Evolutionary conservation across 2,888 invertebrate species (phyloP).

Genomic region (Brachylomia viminalis): DNA sequence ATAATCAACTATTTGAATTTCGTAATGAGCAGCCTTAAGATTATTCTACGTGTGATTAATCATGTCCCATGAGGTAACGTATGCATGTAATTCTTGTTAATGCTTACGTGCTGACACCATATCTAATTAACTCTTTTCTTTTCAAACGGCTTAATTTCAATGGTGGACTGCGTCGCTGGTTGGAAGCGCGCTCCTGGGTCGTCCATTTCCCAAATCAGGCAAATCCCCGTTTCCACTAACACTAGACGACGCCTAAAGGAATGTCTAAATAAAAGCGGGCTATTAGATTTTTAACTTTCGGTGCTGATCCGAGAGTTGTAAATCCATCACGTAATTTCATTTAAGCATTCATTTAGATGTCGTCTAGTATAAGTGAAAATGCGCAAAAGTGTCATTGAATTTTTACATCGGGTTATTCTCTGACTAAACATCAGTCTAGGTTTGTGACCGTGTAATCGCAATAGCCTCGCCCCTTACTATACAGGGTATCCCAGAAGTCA

Average conservation of each 20-base stretch:
- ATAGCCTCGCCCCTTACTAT: neutral
- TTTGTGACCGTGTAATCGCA: neutral
- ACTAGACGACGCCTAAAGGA: neutral
- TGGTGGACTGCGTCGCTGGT: neutral
- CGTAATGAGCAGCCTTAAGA: slow-evolving; percentile 51
- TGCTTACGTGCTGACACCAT: slow-evolving; percentile 38
- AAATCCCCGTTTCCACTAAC: neutral
- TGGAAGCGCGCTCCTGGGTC: no score
- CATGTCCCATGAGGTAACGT: slow-evolving; percentile 57
- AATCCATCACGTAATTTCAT: neutral
- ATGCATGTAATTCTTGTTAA: slow-evolving; percentile 33
- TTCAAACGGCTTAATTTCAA: neutral
- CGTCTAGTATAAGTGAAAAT: neutral
- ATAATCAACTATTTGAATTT: slow-evolving; percentile 51
- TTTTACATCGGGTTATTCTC: neutral
- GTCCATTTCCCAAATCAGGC: neutral
- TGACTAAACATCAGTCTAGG: neutral
- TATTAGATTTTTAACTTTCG: neutral
- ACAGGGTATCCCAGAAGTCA: no score
- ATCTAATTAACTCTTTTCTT: slow-evolving; percentile 11
- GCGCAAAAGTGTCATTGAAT: neutral
- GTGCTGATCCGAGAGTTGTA: neutral
- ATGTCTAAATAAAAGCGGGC: neutral
- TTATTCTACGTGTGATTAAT: slow-evolving; percentile 56
- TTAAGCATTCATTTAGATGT: neutral